Evolutionary conservation across 2,113 vertebrate species (phyloP).

Genomic region (Illadopsis cleaveri): DNA sequence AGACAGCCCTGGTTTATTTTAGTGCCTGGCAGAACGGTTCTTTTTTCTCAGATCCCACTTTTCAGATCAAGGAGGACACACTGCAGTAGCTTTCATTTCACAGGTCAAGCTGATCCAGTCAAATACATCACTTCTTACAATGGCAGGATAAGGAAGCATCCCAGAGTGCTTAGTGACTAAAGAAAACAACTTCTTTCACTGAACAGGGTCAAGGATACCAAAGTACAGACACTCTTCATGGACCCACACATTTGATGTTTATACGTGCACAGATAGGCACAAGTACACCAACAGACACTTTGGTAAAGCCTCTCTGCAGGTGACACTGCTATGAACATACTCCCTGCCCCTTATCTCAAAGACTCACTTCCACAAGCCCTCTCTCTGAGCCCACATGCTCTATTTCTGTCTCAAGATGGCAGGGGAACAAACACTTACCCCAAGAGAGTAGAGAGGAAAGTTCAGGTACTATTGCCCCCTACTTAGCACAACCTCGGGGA

Average conservation of each 20-base stretch:
- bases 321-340: accelerated
- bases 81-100: not conserved
- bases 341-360: not conserved
- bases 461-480: not conserved
- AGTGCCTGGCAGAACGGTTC: not conserved
- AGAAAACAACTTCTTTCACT: not conserved
- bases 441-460: not conserved
- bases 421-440: not conserved
- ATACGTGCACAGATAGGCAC: accelerated
- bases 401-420: not conserved
- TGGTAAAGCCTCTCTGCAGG: accelerated
- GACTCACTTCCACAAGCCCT: not conserved
- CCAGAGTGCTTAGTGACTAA: not conserved
- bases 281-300: not conserved
- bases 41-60: not conserved
- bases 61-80: not conserved
- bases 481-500: accelerated
- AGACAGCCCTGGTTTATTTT: not conserved
- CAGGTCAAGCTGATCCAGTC: not conserved
- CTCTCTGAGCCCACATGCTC: not conserved
- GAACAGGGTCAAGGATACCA: not conserved
- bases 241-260: not conserved
- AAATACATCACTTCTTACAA: not conserved
- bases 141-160: not conserved
- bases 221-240: not conserved